Percentiles rank a stretch among this genome's conserved stretches.
Evolutionary conservation across 1,140 invertebrate genomes (phyloP).

Genomic region (Panulirus ornatus): DNA sequence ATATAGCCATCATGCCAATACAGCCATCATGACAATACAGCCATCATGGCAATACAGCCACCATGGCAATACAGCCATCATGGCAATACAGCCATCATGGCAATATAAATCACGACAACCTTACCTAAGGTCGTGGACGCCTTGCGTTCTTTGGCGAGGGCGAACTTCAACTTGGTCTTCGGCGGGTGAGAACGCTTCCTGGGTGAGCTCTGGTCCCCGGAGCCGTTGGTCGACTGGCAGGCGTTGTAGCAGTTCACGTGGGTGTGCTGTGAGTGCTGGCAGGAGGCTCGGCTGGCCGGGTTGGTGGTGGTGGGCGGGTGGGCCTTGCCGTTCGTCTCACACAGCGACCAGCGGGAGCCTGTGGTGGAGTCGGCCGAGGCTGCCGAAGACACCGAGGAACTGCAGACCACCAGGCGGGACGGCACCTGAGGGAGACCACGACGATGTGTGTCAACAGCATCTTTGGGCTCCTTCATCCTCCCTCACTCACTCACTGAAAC

Average conservation of each 20-base stretch:
- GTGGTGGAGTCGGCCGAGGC: conserved; percentile 57
- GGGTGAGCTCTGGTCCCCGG: not conserved
- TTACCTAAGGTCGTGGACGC: conserved; percentile 56
- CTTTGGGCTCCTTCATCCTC: not conserved
- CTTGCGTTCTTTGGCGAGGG: conserved; percentile 56
- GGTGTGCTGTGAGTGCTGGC: conserved; percentile 13
- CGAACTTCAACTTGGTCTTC: conserved; percentile 55
- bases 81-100: too few species aligned
- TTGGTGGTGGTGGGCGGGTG: conserved; percentile 41
- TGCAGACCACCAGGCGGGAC: conserved; percentile 38
- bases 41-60: too few species aligned
- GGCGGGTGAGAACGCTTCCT: conserved; percentile 23
- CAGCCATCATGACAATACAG: too few species aligned
- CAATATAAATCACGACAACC: not conserved
- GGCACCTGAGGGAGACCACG: conserved; percentile 35
- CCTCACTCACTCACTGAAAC: not conserved
- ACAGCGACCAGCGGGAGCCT: conserved; percentile 55
- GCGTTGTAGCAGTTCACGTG: conserved; percentile 31
- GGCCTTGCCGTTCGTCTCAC: conserved; percentile 57
- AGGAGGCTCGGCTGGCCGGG: conserved; percentile 11
- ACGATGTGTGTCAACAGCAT: not conserved
- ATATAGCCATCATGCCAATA: too few species aligned
- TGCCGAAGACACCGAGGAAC: conserved; percentile 50
- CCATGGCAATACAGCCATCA: too few species aligned
- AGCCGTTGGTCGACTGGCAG: conserved; percentile 21